Evolutionary conservation across 2,113 vertebrate species (phyloP).

Genomic region (Ochotona curzoniae): DNA sequence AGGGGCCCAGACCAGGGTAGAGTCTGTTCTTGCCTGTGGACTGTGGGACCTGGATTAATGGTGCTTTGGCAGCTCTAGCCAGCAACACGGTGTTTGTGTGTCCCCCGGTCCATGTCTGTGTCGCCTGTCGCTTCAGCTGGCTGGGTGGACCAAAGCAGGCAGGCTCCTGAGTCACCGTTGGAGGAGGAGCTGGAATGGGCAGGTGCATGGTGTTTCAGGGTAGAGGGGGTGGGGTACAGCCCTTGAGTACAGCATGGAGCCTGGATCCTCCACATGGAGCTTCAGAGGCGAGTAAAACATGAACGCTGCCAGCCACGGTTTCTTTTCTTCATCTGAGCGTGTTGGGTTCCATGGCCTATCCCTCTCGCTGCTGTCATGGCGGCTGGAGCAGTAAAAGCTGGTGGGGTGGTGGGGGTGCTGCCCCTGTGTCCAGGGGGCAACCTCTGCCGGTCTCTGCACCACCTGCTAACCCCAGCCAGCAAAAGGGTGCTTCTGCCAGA

Average conservation of each 20-base stretch:
- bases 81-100: slow-evolving; percentile 50
- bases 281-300: slow-evolving; percentile 20
- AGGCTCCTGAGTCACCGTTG: not conserved
- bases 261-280: not conserved
- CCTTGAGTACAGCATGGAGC: not conserved
- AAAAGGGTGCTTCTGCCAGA: not conserved
- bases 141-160: not conserved
- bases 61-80: slow-evolving; percentile 57
- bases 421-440: not conserved
- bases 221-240: not conserved
- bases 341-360: not conserved
- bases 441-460: too few relatives aligned
- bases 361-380: not conserved
- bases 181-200: not conserved
- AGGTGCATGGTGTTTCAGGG: not conserved
- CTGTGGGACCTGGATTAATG: slow-evolving; percentile 47
- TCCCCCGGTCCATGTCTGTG: not conserved
- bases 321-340: slow-evolving; percentile 2
- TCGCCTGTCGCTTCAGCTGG: not conserved
- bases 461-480: not conserved
- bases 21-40: not conserved
- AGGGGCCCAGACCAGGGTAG: not conserved
- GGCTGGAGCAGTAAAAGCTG: not conserved
- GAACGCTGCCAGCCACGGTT: not conserved
- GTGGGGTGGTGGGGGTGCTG: accelerated